A percentile compares a stretch with the other conserved stretches of the same genome.
These are phyloP conservation scores for Ciconia stormi DNA, from an alignment of 2,113 vertebrate genomes.

Conservation along the genomic window DNA sequence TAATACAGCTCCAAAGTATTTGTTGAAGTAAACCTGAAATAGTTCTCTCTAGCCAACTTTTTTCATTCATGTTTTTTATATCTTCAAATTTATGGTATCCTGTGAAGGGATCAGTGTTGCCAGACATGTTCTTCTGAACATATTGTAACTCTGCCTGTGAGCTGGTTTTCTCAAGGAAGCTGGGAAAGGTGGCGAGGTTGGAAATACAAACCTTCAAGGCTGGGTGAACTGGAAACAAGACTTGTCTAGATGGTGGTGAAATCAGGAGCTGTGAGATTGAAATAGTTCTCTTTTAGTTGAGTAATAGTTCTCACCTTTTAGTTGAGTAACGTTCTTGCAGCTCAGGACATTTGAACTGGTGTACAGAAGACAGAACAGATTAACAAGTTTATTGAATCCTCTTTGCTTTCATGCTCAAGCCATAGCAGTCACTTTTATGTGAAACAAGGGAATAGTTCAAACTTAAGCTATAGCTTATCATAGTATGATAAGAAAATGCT, in stretches of 20 bases:
- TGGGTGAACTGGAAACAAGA: neutral
- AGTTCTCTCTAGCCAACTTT: neutral
- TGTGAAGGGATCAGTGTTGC: neutral
- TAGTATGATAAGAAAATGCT: neutral
- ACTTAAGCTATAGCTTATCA: neutral
- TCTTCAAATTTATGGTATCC: neutral
- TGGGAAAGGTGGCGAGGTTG: neutral
- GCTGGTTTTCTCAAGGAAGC: neutral
- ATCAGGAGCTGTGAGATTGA: neutral
- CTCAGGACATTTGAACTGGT: neutral
- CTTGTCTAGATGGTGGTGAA: neutral
- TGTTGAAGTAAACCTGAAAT: neutral
- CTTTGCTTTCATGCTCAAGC: neutral
- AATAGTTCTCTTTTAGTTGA: neutral
- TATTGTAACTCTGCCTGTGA: accelerated
- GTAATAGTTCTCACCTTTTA: neutral
- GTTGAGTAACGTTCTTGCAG: neutral
- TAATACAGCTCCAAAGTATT: neutral
- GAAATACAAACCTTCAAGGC: neutral
- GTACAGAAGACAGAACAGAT: neutral
- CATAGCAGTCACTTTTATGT: neutral
- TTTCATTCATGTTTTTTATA: accelerated
- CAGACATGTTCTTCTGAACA: accelerated
- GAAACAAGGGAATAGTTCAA: neutral
- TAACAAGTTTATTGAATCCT: neutral